phyloP scores from a whole-genome alignment of 1,140 invertebrate genomes.

The Diorhabda elongata region DNA sequence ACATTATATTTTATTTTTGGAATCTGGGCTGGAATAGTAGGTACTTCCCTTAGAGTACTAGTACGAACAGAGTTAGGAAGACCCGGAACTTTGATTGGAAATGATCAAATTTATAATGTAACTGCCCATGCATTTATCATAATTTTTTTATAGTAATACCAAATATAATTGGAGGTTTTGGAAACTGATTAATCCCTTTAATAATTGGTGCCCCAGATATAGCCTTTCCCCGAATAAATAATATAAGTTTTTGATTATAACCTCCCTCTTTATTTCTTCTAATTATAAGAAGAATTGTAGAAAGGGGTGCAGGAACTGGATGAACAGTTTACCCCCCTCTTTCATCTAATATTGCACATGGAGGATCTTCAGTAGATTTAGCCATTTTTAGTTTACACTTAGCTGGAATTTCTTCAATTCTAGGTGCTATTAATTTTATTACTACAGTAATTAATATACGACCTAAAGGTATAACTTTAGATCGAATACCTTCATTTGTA shows the following conservation, averaged over 20 bases:
- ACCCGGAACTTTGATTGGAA: conserved; percentile 56
- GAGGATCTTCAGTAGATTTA: conserved; percentile 59
- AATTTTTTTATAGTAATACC: conserved; percentile 80
- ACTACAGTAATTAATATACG: conserved; percentile 58
- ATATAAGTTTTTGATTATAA: conserved; percentile 76
- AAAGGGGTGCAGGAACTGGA: conserved; percentile 61
- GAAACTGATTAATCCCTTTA: conserved; percentile 71
- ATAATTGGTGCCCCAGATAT: conserved; percentile 71
- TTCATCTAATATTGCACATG: conserved; percentile 53
- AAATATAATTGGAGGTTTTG: conserved; percentile 73
- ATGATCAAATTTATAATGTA: conserved; percentile 70
- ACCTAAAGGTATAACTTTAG: conserved; percentile 48
- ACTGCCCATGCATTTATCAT: conserved; percentile 71
- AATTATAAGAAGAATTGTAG: too few species aligned
- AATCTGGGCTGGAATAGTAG: conserved; percentile 61
- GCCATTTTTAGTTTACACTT: conserved; percentile 65
- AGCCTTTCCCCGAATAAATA: conserved; percentile 72
- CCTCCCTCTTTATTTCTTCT: too few species aligned
- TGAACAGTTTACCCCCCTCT: conserved; percentile 69
- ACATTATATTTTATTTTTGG: conserved; percentile 71
- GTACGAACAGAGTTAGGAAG: conserved; percentile 65
- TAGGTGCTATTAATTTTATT: conserved; percentile 65
- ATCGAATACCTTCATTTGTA: conserved; percentile 56
- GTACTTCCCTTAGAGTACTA: conserved; percentile 58
- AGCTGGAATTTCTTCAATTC: conserved; percentile 61